Conservation (phyloP, 2,797 vertebrate species). For the Rhinophrynus dorsalis region DNA sequence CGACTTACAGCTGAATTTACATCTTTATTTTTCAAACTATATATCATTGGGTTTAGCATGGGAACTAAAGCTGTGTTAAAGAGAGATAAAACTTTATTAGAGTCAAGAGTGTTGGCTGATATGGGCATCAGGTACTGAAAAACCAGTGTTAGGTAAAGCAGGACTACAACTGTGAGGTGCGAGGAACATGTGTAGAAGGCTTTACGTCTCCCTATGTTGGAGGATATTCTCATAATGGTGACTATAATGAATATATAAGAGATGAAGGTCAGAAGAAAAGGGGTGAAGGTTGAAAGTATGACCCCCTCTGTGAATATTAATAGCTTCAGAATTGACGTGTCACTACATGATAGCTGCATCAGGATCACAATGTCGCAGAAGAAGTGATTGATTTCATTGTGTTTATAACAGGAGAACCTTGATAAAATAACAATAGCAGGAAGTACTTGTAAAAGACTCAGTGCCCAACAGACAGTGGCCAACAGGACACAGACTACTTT, state of each 20-base stretch:
- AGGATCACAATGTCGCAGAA: conserved; percentile 34
- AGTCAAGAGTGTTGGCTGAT: not conserved
- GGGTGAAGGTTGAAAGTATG: not conserved
- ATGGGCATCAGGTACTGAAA: not conserved
- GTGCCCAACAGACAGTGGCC: conserved; percentile 34
- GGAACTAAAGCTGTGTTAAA: conserved; percentile 9
- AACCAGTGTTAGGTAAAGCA: not conserved
- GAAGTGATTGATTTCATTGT: conserved; percentile 23
- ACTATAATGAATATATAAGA: not conserved
- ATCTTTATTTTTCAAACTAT: conserved; percentile 23
- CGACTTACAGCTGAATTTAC: not conserved
- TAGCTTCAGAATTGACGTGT: conserved; percentile 20
- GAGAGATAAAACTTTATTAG: conserved; percentile 2
- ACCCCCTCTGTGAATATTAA: conserved; percentile 21
- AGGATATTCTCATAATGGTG: not conserved
- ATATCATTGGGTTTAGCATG: conserved; percentile 11
- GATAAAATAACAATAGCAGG: conserved; percentile 9
- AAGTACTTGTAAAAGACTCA: conserved; percentile 17
- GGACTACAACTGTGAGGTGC: not conserved
- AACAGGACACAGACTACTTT: conserved; percentile 23
- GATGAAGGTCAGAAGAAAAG: not conserved
- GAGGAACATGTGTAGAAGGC: conserved; percentile 9
- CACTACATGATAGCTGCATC: conserved; percentile 27
- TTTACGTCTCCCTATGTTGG: not conserved
- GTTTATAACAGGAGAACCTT: conserved; percentile 8